Base-by-base conservation (phyloP, 2,888 invertebrate species). In the Trichopoda pennipes region DNA sequence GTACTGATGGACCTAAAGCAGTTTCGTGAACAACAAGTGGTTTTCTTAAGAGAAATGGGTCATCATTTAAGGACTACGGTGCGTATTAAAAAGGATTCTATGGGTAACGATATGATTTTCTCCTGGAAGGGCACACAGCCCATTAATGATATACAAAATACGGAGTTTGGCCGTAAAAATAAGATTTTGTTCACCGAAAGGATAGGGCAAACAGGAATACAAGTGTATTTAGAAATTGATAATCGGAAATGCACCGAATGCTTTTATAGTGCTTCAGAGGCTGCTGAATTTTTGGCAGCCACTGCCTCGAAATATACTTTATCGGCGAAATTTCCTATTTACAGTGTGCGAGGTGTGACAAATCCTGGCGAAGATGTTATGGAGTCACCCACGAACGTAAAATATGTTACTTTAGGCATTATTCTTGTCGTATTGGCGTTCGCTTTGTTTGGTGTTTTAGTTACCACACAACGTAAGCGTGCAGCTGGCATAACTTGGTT, bases 401-500 rank as follows among this genome's bases (percentile, higher is more conserved):
- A 95, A 88, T 96, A 95, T 86, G 95, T 96, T 0, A 93, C 95
- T n/a, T 93, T 95, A 23, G 96, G 96, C 0, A 94, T 95, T 0
- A 91, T 94, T 0, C 88, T 93, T 23, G 92, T 92, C 0, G 88
- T 93, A 0, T 92, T 94, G 6, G 90, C 94, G 16, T 92, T 96
- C 12, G 94, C 95, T 9, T 91, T 96, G 38, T 90, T 96, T 0
- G 96, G 96, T 14, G 95, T 98, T 0, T 91, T 98, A 10, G 94
- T 97, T 0, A 95, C 96, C 0, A 95, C 96, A 0, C 95, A 97
- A 85, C 92, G 97, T 12, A 98, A 98, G 91, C 94, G 96, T 4
- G 97, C 96, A 0, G 95, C 95, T 0, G 98, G 98, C 0, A 95
- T 97, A 49, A 98, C 98, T 0, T 99, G 99, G 99, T 98, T 98